Conservation (phyloP, 2,888 invertebrate genomes). For the Leptothorax acervorum region DNA sequence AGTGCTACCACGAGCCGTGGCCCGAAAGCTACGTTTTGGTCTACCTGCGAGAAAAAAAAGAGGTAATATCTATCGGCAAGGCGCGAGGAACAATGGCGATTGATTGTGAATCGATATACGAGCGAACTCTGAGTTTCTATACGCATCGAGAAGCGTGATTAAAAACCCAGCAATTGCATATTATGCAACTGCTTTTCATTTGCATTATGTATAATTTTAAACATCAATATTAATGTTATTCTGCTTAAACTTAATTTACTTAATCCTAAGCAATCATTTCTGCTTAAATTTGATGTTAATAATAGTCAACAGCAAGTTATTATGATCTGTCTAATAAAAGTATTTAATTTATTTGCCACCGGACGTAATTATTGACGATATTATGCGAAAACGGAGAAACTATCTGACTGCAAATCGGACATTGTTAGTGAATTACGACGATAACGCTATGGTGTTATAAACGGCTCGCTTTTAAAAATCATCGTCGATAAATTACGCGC, state of each 20-base stretch:
- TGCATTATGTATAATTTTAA: not conserved
- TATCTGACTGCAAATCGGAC: not conserved
- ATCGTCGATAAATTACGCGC: constrained; percentile 28
- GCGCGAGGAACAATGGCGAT: constrained; percentile 54
- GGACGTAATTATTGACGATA: not conserved
- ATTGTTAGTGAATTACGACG: constrained; percentile 7
- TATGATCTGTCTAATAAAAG: not conserved
- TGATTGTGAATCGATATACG: constrained; percentile 36
- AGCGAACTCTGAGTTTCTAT: not conserved
- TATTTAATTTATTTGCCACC: not conserved
- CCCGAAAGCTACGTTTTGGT: constrained; percentile 5
- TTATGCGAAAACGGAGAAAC: not conserved
- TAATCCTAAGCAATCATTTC: not conserved
- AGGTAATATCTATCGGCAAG: not conserved
- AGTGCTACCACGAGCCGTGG: constrained; percentile 64
- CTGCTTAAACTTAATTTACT: not conserved
- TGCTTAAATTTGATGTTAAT: not conserved
- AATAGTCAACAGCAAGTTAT: not conserved
- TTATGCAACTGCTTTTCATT: not conserved
- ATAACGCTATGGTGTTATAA: constrained; percentile 17
- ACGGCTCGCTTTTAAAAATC: constrained; percentile 18
- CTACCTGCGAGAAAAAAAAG: not conserved
- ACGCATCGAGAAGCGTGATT: not conserved
- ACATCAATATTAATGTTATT: not conserved
- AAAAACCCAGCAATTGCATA: not conserved